A percentile compares a stretch with the other conserved stretches of the same genome.
Evolutionary conservation across 1,140 invertebrate species (phyloP).

Genomic region (Panagrolaimus sp.): DNA sequence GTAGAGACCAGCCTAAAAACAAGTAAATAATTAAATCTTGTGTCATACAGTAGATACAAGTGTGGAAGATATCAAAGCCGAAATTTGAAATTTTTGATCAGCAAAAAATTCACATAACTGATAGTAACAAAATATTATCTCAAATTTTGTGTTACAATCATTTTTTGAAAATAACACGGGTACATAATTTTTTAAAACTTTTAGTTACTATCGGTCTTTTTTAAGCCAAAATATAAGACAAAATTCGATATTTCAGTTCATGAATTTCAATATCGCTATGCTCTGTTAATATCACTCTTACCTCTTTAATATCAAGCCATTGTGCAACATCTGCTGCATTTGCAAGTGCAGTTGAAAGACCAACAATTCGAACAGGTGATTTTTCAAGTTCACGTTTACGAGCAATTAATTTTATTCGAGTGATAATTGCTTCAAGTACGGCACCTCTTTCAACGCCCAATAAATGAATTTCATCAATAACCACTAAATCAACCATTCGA

Average conservation of each 20-base stretch:
- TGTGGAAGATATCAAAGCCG: no score
- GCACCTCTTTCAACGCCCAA: slow-evolving; percentile 71
- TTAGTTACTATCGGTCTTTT: no score
- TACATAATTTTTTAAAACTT: no score
- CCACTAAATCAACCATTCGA: slow-evolving; percentile 78
- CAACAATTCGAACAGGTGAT: slow-evolving; percentile 73
- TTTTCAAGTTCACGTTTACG: slow-evolving; percentile 65
- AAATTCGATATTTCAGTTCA: no score
- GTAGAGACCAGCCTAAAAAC: slow-evolving; percentile 71
- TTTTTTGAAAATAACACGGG: no score
- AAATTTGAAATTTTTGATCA: no score
- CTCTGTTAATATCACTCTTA: slow-evolving; percentile 45
- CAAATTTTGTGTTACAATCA: no score
- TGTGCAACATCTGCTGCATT: slow-evolving; percentile 92
- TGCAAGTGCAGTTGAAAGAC: slow-evolving; percentile 90
- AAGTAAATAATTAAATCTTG: background rate
- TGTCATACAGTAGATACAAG: slow-evolving; percentile 13
- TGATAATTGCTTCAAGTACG: slow-evolving; percentile 68
- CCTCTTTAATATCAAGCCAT: slow-evolving; percentile 82
- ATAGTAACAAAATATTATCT: no score
- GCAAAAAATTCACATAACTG: no score
- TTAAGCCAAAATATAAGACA: no score
- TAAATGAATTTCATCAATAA: slow-evolving; percentile 98
- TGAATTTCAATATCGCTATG: no score
- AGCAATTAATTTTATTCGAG: slow-evolving; percentile 63